Base-by-base conservation (phyloP, 35 echinoderm and acorn worm genomes). In the Strongylocentrotus purpuratus region DNA sequence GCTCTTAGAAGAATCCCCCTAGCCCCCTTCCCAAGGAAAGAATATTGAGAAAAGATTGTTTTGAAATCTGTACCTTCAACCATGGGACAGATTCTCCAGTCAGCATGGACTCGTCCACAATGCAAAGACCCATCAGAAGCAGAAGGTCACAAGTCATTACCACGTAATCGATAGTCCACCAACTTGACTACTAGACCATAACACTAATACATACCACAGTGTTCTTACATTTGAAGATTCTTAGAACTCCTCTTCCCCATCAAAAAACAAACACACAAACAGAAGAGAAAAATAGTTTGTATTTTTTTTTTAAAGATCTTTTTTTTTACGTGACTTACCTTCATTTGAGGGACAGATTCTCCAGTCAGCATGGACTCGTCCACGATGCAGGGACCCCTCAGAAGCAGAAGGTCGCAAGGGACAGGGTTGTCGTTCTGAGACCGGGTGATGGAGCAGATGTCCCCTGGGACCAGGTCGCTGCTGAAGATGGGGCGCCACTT, bases 301-400 rank as follows among this genome's bases (percentile, higher is more conserved):
- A n/a, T n/a, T n/a, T n/a, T n/a, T n/a, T n/a, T n/a, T n/a, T n/a
- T n/a, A n/a, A n/a, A n/a, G n/a, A n/a, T n/a, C n/a, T n/a, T n/a
- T n/a, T n/a, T n/a, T n/a, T n/a, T n/a, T n/a, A n/a, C 98, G 7
- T 78, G 1, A n/a, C 20, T 88, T 95, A 99, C 98, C 95, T 99
- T 99, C 98, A 99, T 99, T 85, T 99, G 98, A 4, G 98, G 98
- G 1, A 99, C 97, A 41, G 98, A 97, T 52, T 99, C 98, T 31
- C 98, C 98, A 0, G 98, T 99, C n/a, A 99, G 88, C 98, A 99
- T 99, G 1, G 98, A 99, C 59, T 99, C 98, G 96, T 99, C 98
- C 31, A 99, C 97, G 33, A 99, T 99, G 46, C 96, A 95, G 11
- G 97, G 97, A 11, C 98, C 98, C 85, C 98, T 94, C 33, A 99